A percentile compares a stretch with the other conserved stretches of the same genome.
phyloP scores from a whole-genome alignment of 2,888 invertebrate species.

The Daptonema setosum region DNA sequence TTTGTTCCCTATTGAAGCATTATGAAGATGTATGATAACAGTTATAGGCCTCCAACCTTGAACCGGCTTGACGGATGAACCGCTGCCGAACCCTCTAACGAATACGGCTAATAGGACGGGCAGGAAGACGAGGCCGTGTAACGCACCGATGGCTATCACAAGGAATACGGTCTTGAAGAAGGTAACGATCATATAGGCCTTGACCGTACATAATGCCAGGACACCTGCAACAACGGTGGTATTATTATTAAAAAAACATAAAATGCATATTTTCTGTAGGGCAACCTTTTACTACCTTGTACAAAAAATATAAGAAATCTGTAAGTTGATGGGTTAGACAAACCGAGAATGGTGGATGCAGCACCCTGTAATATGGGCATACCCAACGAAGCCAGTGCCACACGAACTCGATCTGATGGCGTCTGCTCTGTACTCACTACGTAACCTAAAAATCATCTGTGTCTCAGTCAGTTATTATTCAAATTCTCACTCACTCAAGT shows the following conservation, averaged over 20 bases:
- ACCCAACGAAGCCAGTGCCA: conserved; percentile 65
- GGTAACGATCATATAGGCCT: conserved; percentile 78
- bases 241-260: too few relatives aligned
- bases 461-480: too few relatives aligned
- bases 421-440: conserved; percentile 16
- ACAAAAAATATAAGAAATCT: too few relatives aligned
- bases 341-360: conserved; percentile 61
- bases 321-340: too few relatives aligned
- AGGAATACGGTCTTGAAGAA: conserved; percentile 63
- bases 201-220: conserved; percentile 58
- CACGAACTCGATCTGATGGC: conserved; percentile 39
- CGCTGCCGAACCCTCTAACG: conserved; percentile 15
- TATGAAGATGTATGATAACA: too few relatives aligned
- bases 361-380: conserved; percentile 75
- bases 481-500: too few relatives aligned
- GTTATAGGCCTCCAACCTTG: too few relatives aligned
- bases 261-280: too few relatives aligned
- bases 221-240: conserved; percentile 41
- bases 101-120: conserved; percentile 38
- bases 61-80: too few relatives aligned
- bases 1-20: too few relatives aligned
- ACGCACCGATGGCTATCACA: conserved; percentile 30
- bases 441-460: too few relatives aligned
- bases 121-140: conserved; percentile 72
- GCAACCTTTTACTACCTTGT: too few relatives aligned